phyloP scores from a whole-genome alignment of 2,797 vertebrate genomes.

The Kryptopterus vitreolus region DNA sequence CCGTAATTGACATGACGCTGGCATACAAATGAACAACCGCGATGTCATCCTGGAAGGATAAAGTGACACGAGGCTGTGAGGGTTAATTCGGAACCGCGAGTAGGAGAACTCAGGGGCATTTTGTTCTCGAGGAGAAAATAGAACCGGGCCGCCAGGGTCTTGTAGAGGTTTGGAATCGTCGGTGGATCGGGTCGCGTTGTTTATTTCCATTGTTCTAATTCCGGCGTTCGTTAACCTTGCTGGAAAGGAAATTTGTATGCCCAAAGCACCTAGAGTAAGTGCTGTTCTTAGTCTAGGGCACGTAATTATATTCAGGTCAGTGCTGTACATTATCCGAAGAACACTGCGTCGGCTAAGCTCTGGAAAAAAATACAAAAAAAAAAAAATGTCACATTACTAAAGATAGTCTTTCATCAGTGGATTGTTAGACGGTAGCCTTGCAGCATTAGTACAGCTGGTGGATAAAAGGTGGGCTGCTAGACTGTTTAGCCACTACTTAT shows the following conservation, averaged over 20 bases:
- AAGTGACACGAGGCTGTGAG: neutral
- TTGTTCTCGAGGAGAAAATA: neutral
- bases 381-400: slow-evolving; percentile 42
- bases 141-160: neutral
- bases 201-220: slow-evolving; percentile 42
- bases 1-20: neutral
- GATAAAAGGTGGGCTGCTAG: neutral
- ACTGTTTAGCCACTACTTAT: slow-evolving; percentile 17
- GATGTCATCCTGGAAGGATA: neutral
- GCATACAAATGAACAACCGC: neutral
- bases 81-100: slow-evolving; percentile 1
- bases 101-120: neutral
- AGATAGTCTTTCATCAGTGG: slow-evolving; percentile 30
- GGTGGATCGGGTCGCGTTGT: slow-evolving; percentile 35
- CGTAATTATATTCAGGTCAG: slow-evolving; percentile 51
- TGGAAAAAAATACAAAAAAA: slow-evolving; percentile 36
- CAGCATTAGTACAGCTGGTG: neutral
- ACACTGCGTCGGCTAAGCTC: slow-evolving; percentile 13
- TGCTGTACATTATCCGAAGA: slow-evolving; percentile 39
- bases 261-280: slow-evolving; percentile 40
- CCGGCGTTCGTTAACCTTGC: slow-evolving; percentile 47
- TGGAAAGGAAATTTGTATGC: slow-evolving; percentile 37
- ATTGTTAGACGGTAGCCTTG: slow-evolving; percentile 11
- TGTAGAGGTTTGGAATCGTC: slow-evolving; percentile 17
- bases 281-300: slow-evolving; percentile 47